phyloP scores from a whole-genome alignment of 2,113 vertebrate genomes.

The Dissostichus mawsoni region DNA sequence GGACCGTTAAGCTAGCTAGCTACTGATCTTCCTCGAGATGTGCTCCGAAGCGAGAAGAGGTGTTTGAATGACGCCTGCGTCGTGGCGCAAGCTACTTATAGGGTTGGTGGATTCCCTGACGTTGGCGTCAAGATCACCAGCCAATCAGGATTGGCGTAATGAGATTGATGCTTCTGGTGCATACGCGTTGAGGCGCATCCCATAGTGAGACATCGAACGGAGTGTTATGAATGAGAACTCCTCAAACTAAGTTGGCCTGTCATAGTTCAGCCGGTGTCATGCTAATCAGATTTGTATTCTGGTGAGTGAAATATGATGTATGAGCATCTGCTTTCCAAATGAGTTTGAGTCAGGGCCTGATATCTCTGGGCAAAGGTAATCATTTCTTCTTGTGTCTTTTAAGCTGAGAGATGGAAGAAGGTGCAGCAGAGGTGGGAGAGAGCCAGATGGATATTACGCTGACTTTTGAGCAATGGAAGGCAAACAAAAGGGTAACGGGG shows the following conservation, averaged over 20 bases:
- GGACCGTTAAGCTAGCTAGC: no score
- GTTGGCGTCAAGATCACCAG: no score
- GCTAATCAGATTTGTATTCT: slow-evolving; percentile 85
- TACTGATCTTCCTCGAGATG: no score
- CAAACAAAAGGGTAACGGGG: slow-evolving; percentile 77
- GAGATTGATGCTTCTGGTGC: no score
- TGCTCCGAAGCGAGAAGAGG: no score
- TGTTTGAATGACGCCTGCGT: no score
- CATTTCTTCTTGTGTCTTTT: slow-evolving; percentile 83
- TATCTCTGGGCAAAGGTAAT: slow-evolving; percentile 86
- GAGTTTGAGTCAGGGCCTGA: slow-evolving; percentile 83
- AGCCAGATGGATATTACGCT: slow-evolving; percentile 71
- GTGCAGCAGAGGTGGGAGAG: slow-evolving; percentile 67
- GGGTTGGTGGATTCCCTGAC: no score
- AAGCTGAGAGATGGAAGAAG: slow-evolving; percentile 67
- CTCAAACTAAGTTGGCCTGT: slow-evolving; percentile 80
- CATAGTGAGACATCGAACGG: no score
- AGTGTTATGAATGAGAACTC: no score
- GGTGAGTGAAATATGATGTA: slow-evolving; percentile 83
- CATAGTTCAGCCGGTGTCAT: slow-evolving; percentile 79
- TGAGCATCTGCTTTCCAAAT: slow-evolving; percentile 84
- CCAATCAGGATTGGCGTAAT: no score
- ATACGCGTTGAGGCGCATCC: no score
- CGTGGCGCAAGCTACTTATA: no score
- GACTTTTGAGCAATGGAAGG: slow-evolving; percentile 79